Base-by-base conservation (phyloP, 2,888 invertebrate species). In the Ornithoptera alexandrae region DNA sequence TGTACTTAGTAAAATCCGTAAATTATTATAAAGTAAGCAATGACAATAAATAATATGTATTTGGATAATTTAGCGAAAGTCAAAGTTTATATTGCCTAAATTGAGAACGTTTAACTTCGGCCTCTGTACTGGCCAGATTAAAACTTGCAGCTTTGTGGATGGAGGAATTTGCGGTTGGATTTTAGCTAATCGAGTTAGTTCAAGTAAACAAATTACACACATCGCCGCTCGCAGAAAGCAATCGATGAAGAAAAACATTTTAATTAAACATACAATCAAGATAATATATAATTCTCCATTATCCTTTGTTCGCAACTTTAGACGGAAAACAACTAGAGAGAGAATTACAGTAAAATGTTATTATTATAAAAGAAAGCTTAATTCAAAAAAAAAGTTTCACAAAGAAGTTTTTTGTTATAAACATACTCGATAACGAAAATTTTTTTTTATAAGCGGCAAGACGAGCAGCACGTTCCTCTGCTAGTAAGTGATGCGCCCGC, bases 111-210 rank as follows among this genome's bases (percentile, higher is more conserved):
- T 60, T 50, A 60, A 53, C 66, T 67, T 20, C 36, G n/a, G 60
- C 30, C n/a, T 42, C 36, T 30, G n/a, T n/a, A 58, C 57, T 58
- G 61, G 20, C 20, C 17, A 20, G 53, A 61, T 67, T 67, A 67
- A 60, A 61, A 61, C 61, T 67, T 67, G 50, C 60, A 67, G 66
- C 53, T 22, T 61, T 67, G 22, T 42, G 50, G 36, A 61, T 36
- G 60, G 46, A 61, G 66, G 30, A 60, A 67, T 67, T 60, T 67
- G 66, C 36, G 66, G 66, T 67, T 61, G 58, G 36, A 36, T 61
- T 60, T 60, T 30, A 60, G 60, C 61, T 53, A 61, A 61, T 46
- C 36, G 30, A 60, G 60, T 53, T 60, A 53, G 39, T 61, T 67
- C 30, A n/a, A 30, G 36, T 50, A 53, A 61, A 67, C 66, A 67